Percentiles rank a stretch among this genome's conserved stretches.
phyloP scores from a whole-genome alignment of 1,140 invertebrate species.

The Camponotus floridanus region DNA sequence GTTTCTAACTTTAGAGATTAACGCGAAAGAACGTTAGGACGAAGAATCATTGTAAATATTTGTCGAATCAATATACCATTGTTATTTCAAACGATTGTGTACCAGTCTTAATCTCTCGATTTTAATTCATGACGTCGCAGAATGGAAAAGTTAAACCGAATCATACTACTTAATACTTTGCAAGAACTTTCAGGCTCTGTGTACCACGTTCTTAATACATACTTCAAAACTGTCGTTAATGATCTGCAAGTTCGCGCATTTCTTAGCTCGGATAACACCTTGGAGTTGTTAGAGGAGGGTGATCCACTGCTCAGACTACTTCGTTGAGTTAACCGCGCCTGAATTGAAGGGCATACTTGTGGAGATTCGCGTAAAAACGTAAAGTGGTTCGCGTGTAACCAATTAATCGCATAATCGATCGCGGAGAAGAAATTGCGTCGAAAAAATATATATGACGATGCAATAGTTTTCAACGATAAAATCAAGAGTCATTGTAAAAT shows the following conservation, averaged over 20 bases:
- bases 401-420: conserved; percentile 6
- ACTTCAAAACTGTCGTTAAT: conserved; percentile 47
- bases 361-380: conserved; percentile 24
- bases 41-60: background rate
- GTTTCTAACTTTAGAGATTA: conserved; percentile 24
- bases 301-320: conserved; percentile 19
- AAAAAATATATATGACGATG: background rate
- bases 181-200: conserved; percentile 14
- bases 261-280: conserved; percentile 31
- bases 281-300: conserved; percentile 21
- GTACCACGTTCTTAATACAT: conserved; percentile 27
- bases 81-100: background rate
- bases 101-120: background rate
- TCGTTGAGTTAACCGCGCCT: background rate
- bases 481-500: background rate
- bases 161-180: conserved; percentile 15
- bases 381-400: background rate
- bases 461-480: conserved; percentile 10
- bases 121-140: conserved; percentile 3
- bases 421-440: background rate
- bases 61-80: background rate
- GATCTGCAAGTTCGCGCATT: conserved; percentile 39
- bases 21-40: background rate
- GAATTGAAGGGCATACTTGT: conserved; percentile 29
- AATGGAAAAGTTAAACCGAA: conserved; percentile 4